Conservation (phyloP, 1,140 invertebrate species). For the Thaumetopoea pityocampa region DNA sequence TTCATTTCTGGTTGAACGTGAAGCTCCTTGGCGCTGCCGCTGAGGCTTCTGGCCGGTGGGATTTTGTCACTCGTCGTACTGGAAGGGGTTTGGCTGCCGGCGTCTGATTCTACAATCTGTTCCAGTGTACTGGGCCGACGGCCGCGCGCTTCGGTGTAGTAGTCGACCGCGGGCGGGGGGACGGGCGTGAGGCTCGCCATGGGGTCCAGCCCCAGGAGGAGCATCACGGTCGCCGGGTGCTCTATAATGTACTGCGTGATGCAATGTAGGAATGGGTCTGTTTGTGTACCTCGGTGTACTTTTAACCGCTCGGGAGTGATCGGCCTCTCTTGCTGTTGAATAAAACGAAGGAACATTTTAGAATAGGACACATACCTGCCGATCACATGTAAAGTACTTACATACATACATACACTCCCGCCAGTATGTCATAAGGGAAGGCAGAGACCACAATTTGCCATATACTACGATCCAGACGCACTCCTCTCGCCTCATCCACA, state of each 20-base stretch:
- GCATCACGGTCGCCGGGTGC: conserved; percentile 73
- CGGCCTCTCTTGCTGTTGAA: conserved; percentile 57
- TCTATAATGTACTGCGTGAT: conserved; percentile 73
- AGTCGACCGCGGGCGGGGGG: conserved; percentile 46
- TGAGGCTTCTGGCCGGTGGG: conserved; percentile 39
- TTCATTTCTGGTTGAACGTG: conserved; percentile 42
- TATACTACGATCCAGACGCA: too few species aligned
- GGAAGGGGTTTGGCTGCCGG: conserved; percentile 61
- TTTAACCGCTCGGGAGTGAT: conserved; percentile 56
- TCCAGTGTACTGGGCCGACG: conserved; percentile 54
- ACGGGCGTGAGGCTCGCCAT: conserved; percentile 55
- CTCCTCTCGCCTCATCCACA: too few species aligned
- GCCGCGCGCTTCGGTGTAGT: conserved; percentile 44
- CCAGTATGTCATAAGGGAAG: too few species aligned
- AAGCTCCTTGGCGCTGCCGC: conserved; percentile 46
- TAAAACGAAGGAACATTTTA: too few species aligned
- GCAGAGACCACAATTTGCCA: too few species aligned
- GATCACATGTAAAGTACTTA: too few species aligned
- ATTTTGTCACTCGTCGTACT: conserved; percentile 51
- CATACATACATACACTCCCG: too few species aligned
- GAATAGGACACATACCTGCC: too few species aligned
- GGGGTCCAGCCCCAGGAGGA: conserved; percentile 66
- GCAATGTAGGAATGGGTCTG: conserved; percentile 67
- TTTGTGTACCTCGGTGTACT: conserved; percentile 62
- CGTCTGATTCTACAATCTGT: conserved; percentile 64